Percentiles rank a stretch among this genome's conserved stretches.
phyloP scores from a whole-genome alignment of 2,888 invertebrate species.

The Limnephilus rhombicus region DNA sequence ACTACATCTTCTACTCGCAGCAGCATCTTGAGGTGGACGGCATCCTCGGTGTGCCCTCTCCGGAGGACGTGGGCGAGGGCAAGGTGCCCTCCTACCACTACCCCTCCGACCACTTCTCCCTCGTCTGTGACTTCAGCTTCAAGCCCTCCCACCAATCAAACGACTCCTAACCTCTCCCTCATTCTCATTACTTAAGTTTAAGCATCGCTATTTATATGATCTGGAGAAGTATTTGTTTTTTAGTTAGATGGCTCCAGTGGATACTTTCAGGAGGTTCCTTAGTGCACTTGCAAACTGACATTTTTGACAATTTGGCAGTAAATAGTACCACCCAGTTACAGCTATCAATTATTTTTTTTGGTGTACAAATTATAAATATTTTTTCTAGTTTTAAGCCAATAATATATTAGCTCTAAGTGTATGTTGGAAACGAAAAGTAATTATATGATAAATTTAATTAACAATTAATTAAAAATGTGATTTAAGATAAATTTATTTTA shows the following conservation, averaged over 20 bases:
- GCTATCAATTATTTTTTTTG: background rate
- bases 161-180: background rate
- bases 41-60: slow-evolving; percentile 80
- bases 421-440: background rate
- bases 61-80: slow-evolving; percentile 81
- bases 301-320: background rate
- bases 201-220: background rate
- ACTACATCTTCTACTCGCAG: slow-evolving; percentile 84
- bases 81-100: slow-evolving; percentile 83
- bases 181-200: background rate
- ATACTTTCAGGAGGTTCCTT: background rate
- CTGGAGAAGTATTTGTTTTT: background rate
- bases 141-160: background rate
- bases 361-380: background rate
- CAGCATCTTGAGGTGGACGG: slow-evolving; percentile 78
- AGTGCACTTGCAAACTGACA: background rate
- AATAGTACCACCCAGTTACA: background rate
- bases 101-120: slow-evolving; percentile 88
- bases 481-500: background rate
- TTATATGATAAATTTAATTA: background rate
- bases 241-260: background rate
- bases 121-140: slow-evolving; percentile 81
- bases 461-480: background rate
- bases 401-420: background rate
- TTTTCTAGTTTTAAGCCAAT: background rate